Evolutionary conservation across 2,113 vertebrate genomes (phyloP).

Genomic region (Zingel zingel): DNA sequence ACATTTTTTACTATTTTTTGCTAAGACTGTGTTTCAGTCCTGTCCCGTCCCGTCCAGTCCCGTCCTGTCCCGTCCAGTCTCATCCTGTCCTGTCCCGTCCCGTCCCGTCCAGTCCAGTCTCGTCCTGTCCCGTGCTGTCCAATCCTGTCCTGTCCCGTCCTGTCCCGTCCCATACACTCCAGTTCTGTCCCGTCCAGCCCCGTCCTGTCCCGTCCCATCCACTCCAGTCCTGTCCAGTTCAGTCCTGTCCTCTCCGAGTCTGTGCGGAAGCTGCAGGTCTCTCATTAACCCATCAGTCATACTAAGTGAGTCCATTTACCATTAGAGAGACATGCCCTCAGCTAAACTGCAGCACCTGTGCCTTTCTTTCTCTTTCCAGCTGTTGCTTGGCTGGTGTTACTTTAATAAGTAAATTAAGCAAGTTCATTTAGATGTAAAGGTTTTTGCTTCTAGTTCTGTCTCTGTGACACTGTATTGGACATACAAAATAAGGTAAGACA

Average conservation of each 20-base stretch:
- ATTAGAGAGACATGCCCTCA: conserved; percentile 16
- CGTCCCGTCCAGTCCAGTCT: background rate
- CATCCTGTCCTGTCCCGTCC: too few relatives aligned
- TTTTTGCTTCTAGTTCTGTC: conserved; percentile 3
- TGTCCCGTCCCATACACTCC: too few relatives aligned
- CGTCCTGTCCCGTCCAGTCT: too few relatives aligned
- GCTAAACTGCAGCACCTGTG: conserved; percentile 39
- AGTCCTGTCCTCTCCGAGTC: conserved; percentile 32
- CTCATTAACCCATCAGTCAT: conserved; percentile 66
- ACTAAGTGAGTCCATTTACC: conserved; percentile 35
- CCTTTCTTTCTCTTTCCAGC: conserved; percentile 22
- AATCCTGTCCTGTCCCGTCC: fast-evolving
- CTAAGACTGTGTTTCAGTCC: background rate
- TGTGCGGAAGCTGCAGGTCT: conserved; percentile 33
- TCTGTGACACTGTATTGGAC: conserved; percentile 7
- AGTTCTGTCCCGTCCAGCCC: too few relatives aligned
- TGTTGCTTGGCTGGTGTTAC: background rate
- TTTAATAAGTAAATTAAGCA: background rate
- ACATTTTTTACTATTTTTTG: background rate
- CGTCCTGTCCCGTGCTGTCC: conserved; percentile 36
- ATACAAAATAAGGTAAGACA: background rate
- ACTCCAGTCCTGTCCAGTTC: too few relatives aligned
- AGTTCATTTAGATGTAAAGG: background rate
- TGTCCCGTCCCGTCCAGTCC: too few relatives aligned
- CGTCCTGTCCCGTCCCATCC: fast-evolving